phyloP scores from a whole-genome alignment of 2,888 invertebrate genomes.

The Euproctis similis region DNA sequence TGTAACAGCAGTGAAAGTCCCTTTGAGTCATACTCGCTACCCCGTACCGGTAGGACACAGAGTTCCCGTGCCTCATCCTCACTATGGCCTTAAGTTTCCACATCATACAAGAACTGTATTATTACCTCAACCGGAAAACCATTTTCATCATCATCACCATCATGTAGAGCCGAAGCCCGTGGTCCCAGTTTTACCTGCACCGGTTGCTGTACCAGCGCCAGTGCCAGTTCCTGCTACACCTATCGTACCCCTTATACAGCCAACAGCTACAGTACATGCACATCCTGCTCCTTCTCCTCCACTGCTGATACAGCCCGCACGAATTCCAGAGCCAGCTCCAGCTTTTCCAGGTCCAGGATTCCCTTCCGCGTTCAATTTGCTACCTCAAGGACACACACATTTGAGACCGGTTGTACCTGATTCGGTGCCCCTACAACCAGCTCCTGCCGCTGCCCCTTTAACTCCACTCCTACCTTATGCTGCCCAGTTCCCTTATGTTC shows the following conservation, averaged over 20 bases:
- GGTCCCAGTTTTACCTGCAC: constrained; percentile 41
- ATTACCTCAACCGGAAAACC: constrained; percentile 47
- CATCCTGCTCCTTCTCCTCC: constrained; percentile 41
- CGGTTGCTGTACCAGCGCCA: constrained; percentile 27
- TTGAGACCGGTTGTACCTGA: constrained; percentile 39
- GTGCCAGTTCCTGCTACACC: constrained; percentile 33
- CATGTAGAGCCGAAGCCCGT: constrained; percentile 52
- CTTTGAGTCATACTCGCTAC: constrained; percentile 42
- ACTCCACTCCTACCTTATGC: constrained; percentile 32
- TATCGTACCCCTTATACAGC: constrained; percentile 37
- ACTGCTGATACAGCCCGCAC: constrained; percentile 27
- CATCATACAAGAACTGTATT: constrained; percentile 44
- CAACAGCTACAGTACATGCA: constrained; percentile 32
- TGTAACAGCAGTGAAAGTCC: constrained; percentile 62
- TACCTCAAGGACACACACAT: constrained; percentile 37
- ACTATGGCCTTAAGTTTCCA: constrained; percentile 54
- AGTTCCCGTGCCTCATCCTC: constrained; percentile 50
- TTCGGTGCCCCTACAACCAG: constrained; percentile 33
- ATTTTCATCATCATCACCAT: constrained; percentile 66
- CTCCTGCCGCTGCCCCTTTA: constrained; percentile 33
- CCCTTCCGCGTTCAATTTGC: constrained; percentile 31
- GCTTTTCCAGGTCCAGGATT: constrained; percentile 23
- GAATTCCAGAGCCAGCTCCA: constrained; percentile 25
- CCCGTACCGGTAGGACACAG: constrained; percentile 54
- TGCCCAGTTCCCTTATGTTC: constrained; percentile 47